Percentiles rank a stretch among this genome's conserved stretches.
phyloP scores from a whole-genome alignment of 1,140 invertebrate genomes.

The Bradysia coprophila region DNA sequence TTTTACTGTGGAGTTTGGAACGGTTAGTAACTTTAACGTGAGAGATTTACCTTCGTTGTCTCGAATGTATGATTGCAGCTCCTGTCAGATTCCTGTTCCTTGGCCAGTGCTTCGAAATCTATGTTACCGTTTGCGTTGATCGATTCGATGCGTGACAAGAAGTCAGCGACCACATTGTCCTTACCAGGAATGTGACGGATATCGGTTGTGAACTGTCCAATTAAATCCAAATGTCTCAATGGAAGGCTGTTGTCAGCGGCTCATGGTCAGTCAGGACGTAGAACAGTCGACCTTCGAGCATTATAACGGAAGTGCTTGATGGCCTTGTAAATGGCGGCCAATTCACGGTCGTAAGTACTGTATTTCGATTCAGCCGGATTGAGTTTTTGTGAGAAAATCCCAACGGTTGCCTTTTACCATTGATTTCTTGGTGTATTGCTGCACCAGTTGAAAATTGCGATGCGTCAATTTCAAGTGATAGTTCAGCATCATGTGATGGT shows the following conservation, averaged over 20 bases:
- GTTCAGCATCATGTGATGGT: slow-evolving; percentile 4
- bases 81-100: slow-evolving; percentile 8
- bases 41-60: slow-evolving; percentile 1
- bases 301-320: slow-evolving; percentile 24
- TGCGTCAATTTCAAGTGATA: slow-evolving; percentile 10
- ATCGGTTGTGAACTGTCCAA: slow-evolving; percentile 19
- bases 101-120: slow-evolving; percentile 7
- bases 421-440: slow-evolving; percentile 9
- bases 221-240: slow-evolving; percentile 18
- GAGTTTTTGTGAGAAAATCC: slow-evolving; percentile 24
- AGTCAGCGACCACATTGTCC: slow-evolving; percentile 17
- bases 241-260: slow-evolving; percentile 18
- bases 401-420: slow-evolving; percentile 10
- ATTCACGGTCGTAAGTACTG: slow-evolving; percentile 24
- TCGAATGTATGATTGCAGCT: slow-evolving; percentile 8
- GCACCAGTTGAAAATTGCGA: slow-evolving; percentile 10
- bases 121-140: slow-evolving; percentile 5
- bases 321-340: slow-evolving; percentile 25
- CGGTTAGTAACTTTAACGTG: slow-evolving; percentile 1
- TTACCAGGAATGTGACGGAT: slow-evolving; percentile 19
- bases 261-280: slow-evolving; percentile 23
- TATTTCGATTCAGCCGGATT: slow-evolving; percentile 16
- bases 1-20: slow-evolving; percentile 2
- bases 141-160: slow-evolving; percentile 12
- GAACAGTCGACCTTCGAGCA: slow-evolving; percentile 21